phyloP scores from a whole-genome alignment of 2,888 invertebrate genomes.

The Chrysina gloriosa region DNA sequence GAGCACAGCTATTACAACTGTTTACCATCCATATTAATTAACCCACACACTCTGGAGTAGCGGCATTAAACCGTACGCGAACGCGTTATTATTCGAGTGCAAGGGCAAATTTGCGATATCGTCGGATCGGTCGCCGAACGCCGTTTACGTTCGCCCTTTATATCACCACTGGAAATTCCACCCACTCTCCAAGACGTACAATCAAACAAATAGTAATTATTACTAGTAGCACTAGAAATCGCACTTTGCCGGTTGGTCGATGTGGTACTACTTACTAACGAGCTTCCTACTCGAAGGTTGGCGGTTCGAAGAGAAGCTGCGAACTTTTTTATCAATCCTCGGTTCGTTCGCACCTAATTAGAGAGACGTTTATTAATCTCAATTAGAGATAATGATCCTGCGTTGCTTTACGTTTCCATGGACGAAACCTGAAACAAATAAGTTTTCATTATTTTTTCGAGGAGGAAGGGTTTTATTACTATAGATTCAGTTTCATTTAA shows the following conservation, averaged over 20 bases:
- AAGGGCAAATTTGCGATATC: slow-evolving; percentile 2
- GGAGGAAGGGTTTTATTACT: not conserved
- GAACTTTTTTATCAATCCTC: not conserved
- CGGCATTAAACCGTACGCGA: slow-evolving; percentile 13
- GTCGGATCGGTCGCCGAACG: not conserved
- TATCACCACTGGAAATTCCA: not conserved
- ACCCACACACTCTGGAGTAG: slow-evolving; percentile 5
- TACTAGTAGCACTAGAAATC: not conserved
- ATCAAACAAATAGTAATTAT: not conserved
- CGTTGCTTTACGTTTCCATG: slow-evolving; percentile 9
- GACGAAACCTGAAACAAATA: slow-evolving; percentile 33
- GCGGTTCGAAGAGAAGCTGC: not conserved
- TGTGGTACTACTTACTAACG: not conserved
- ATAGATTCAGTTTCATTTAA: not conserved
- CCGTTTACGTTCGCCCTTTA: slow-evolving; percentile 15
- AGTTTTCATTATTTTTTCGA: slow-evolving; percentile 8
- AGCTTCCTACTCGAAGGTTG: not conserved
- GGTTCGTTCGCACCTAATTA: not conserved
- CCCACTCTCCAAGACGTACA: not conserved
- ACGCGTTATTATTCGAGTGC: slow-evolving; percentile 7
- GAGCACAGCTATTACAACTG: slow-evolving; percentile 51
- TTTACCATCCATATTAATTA: slow-evolving; percentile 55
- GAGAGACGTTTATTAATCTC: slow-evolving; percentile 26
- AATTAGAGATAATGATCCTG: slow-evolving; percentile 27
- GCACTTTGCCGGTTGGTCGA: too few relatives aligned